Base-by-base conservation (phyloP, 2,888 invertebrate genomes). In the Lycophotia porphyrea region DNA sequence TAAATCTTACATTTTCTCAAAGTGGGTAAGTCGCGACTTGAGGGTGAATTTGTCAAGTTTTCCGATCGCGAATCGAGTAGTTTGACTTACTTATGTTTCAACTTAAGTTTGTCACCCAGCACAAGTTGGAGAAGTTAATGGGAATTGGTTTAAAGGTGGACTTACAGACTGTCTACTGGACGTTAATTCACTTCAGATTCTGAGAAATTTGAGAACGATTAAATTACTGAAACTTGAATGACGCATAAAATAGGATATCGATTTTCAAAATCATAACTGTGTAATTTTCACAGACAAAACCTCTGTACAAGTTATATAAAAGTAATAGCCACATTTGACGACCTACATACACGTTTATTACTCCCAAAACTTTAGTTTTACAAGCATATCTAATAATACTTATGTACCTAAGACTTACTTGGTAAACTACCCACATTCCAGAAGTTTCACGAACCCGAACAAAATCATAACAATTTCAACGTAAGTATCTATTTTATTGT, bases 61-160 rank as follows among this genome's bases (percentile, higher is more conserved):
- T 49, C 81, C 78, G 84, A 84, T 84, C 69, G 88, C 55, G 76
- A 76, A 74, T 82, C 73, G 76, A 85, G 79, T 82, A 82, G 79
- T 85, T 82, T 82, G 75, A 85, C 86, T 85, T 82, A 82, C 85
- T 82, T 81, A 82, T 70, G 80, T 80, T 82, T 69, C 64, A 76
- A 85, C 69, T 78, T 52, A 55, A 85, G 76, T 87, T 82, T 73
- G 74, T 74, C 78, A 65, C 44, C 63, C 47, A 61, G 42, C 18
- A 21, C 61, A 67, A 76, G 60, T 84, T 81, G 60, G 27, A 61
- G 52, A 27, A 73, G 63, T 34, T 31, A 52, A 55, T 58, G 47
- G 42, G 47, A 58, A 73, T 61, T 67, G 65, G 36, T 71, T 69
- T 78, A 82, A 72, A 69, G 36, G 68, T 64, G 63, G 42, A 27